Conservation (phyloP, 2,888 invertebrate genomes). For the Plagiodera versicolora region DNA sequence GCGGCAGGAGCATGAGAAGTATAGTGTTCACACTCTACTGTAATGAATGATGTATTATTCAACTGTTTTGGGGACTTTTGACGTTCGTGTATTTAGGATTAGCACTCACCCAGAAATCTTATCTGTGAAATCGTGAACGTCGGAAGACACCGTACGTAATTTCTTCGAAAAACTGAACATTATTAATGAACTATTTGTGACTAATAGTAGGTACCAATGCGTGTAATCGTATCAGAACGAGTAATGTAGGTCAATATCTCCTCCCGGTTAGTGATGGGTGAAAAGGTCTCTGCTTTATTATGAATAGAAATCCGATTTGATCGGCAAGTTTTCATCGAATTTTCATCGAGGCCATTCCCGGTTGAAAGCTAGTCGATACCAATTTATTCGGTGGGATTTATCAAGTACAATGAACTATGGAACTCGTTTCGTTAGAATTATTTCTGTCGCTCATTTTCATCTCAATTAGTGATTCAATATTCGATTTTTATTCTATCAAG, state of each 20-base stretch:
- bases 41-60: too few relatives aligned
- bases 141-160: too few relatives aligned
- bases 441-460: too few relatives aligned
- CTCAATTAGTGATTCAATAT: too few relatives aligned
- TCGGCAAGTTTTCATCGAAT: background rate
- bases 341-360: background rate
- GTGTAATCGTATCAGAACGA: background rate
- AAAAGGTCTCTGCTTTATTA: slow-evolving; percentile 36
- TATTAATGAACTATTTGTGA: background rate
- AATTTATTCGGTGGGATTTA: background rate
- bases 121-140: too few relatives aligned
- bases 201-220: background rate
- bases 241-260: background rate
- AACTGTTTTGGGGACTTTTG: too few relatives aligned
- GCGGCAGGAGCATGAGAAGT: too few relatives aligned
- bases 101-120: background rate
- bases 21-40: too few relatives aligned
- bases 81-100: too few relatives aligned
- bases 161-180: background rate
- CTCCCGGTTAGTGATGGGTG: background rate
- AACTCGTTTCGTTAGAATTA: background rate
- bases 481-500: too few relatives aligned
- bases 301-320: slow-evolving; percentile 22
- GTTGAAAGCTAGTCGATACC: slow-evolving; percentile 1
- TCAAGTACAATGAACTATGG: slow-evolving; percentile 9